Evolutionary conservation across 2,113 vertebrate species (phyloP).

Genomic region (Xenotilapia leptura): DNA sequence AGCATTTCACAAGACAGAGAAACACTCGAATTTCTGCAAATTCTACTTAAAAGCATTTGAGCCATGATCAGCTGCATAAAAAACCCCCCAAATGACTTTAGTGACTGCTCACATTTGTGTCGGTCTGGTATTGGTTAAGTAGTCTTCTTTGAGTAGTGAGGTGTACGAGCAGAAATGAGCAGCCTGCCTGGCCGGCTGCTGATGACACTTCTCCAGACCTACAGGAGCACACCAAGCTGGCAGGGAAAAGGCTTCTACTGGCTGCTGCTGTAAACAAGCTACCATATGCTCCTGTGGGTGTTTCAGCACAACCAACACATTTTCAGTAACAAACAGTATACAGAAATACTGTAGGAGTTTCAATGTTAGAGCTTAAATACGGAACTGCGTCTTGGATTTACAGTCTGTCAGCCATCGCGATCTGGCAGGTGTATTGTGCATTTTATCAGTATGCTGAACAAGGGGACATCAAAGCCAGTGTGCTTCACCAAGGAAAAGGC

Average conservation of each 20-base stretch:
- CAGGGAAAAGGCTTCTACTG: conserved; percentile 28
- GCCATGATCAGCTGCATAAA: conserved; percentile 4
- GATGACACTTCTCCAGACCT: conserved; percentile 35
- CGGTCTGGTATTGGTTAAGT: background rate
- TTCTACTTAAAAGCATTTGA: conserved; percentile 9
- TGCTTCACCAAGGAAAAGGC: background rate
- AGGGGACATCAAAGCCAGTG: background rate
- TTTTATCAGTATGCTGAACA: background rate
- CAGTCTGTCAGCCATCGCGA: background rate
- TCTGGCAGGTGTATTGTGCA: background rate
- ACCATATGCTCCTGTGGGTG: conserved; percentile 58
- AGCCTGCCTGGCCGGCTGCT: conserved; percentile 18
- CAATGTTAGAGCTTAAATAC: background rate
- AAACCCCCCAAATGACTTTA: background rate
- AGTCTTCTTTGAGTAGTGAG: conserved; percentile 7
- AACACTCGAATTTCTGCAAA: background rate
- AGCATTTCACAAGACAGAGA: conserved; percentile 10
- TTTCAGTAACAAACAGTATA: background rate
- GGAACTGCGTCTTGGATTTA: background rate
- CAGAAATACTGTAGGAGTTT: background rate
- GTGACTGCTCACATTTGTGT: background rate
- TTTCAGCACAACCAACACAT: background rate
- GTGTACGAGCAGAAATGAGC: conserved; percentile 18
- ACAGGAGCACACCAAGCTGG: conserved; percentile 43
- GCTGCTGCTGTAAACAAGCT: conserved; percentile 51